Conservation (phyloP, 53 echinoderm and acorn worm genomes). For the Crossaster papposus region DNA sequence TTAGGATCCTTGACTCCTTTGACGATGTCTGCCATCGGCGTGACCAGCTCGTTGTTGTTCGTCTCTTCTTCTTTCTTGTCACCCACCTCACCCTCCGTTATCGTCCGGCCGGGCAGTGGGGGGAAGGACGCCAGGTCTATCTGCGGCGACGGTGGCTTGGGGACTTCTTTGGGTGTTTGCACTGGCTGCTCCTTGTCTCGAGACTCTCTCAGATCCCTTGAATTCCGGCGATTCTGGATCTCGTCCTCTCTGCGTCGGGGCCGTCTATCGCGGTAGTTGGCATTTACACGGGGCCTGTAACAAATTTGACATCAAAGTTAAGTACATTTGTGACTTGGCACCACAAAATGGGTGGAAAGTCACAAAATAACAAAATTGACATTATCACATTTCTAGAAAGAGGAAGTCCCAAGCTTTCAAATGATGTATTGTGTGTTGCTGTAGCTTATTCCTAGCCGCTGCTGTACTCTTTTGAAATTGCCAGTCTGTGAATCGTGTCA, state of each 20-base stretch:
- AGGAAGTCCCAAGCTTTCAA: too few relatives aligned
- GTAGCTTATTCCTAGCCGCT: too few relatives aligned
- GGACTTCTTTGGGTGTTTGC: conserved; percentile 50
- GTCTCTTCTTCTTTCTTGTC: conserved; percentile 66
- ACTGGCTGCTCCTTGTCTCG: conserved; percentile 37
- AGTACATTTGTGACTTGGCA: not conserved
- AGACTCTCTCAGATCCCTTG: conserved; percentile 50
- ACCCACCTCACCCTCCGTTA: conserved; percentile 63
- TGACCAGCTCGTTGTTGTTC: conserved; percentile 72
- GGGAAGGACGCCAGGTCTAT: conserved; percentile 94
- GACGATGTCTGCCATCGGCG: conserved; percentile 94
- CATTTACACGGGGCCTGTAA: conserved; percentile 21
- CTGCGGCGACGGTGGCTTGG: conserved; percentile 80
- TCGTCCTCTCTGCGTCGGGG: conserved; percentile 56
- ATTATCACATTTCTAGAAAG: not conserved
- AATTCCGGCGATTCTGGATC: conserved; percentile 50
- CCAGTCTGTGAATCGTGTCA: too few relatives aligned
- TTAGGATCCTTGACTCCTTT: conserved; percentile 95
- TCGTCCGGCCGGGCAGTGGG: conserved; percentile 83
- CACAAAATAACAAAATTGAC: too few relatives aligned
- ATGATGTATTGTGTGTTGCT: too few relatives aligned
- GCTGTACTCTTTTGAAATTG: too few relatives aligned
- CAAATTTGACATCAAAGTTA: not conserved
- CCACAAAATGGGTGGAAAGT: too few relatives aligned
- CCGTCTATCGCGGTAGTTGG: conserved; percentile 24